Conservation (phyloP, 1,140 invertebrate genomes). For the Neotoxoptera formosana region DNA sequence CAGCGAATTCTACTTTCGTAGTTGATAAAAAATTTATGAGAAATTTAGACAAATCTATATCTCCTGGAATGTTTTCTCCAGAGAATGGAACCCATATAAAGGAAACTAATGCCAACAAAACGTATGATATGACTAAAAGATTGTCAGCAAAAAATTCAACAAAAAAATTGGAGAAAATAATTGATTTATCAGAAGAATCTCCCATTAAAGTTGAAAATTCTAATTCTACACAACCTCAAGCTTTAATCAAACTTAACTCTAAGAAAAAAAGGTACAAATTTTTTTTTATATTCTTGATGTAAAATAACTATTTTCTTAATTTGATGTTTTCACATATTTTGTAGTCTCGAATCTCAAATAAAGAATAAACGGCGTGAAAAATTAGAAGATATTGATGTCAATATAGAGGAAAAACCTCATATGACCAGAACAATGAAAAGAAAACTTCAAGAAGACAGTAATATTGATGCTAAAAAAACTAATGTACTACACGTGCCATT, state of each 20-base stretch:
- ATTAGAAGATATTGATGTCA: conserved; percentile 43
- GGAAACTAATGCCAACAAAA: conserved; percentile 15
- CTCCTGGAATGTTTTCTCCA: conserved; percentile 29
- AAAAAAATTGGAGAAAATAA: not conserved
- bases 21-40: not conserved
- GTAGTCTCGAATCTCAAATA: not conserved
- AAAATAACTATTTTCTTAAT: not conserved
- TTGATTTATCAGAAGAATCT: not conserved
- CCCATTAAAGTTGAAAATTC: not conserved
- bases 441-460: conserved; percentile 36
- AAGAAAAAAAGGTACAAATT: conserved; percentile 10
- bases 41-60: not conserved
- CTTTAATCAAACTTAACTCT: not conserved
- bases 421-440: conserved; percentile 50
- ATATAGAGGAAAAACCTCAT: not conserved
- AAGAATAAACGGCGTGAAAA: conserved; percentile 23
- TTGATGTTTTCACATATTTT: not conserved
- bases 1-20: conserved; percentile 49
- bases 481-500: conserved; percentile 30
- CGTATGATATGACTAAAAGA: conserved; percentile 12
- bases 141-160: not conserved
- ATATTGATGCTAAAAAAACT: not conserved
- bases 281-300: not conserved
- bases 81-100: not conserved
- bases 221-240: not conserved